phyloP scores from a whole-genome alignment of 1,140 invertebrate genomes.

The Brachionus asplanchnoidis region DNA sequence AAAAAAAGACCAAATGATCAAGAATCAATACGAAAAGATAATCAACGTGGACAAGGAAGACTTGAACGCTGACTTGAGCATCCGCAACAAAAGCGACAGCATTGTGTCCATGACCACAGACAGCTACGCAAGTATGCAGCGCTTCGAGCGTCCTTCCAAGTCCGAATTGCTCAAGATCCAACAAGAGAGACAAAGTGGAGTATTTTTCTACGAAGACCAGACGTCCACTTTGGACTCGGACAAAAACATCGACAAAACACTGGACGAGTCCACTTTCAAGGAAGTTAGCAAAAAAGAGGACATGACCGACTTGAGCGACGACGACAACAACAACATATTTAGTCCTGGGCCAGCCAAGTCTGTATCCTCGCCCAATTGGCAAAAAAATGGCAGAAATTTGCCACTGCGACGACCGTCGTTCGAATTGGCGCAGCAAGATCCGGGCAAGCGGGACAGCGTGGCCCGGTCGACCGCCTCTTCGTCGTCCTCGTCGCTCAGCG shows the following conservation, averaged over 20 bases:
- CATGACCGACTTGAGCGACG: constrained; percentile 20
- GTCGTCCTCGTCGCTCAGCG: not conserved
- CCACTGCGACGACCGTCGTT: constrained; percentile 30
- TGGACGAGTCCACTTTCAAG: not conserved
- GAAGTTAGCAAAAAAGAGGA: not conserved
- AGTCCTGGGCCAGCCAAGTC: not conserved
- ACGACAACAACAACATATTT: constrained; percentile 11
- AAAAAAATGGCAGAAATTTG: not conserved
- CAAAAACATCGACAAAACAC: constrained; percentile 14
- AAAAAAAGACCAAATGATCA: not conserved
- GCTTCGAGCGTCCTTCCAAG: constrained; percentile 18
- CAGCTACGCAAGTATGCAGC: constrained; percentile 20
- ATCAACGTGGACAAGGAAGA: not conserved
- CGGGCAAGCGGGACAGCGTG: not conserved
- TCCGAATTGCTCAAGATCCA: not conserved
- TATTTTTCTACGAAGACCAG: not conserved
- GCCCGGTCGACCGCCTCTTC: not conserved
- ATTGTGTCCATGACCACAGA: constrained; percentile 6
- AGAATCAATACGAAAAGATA: constrained; percentile 23
- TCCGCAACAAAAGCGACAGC: constrained; percentile 8
- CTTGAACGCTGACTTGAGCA: not conserved
- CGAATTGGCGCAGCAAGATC: constrained; percentile 22
- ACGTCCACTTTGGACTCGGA: not conserved
- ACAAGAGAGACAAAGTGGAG: not conserved
- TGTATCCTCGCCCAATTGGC: not conserved